A percentile compares a stretch with the other conserved stretches of the same genome.
Conservation (phyloP, 2,888 invertebrate species). For the Notodonta dromedarius region DNA sequence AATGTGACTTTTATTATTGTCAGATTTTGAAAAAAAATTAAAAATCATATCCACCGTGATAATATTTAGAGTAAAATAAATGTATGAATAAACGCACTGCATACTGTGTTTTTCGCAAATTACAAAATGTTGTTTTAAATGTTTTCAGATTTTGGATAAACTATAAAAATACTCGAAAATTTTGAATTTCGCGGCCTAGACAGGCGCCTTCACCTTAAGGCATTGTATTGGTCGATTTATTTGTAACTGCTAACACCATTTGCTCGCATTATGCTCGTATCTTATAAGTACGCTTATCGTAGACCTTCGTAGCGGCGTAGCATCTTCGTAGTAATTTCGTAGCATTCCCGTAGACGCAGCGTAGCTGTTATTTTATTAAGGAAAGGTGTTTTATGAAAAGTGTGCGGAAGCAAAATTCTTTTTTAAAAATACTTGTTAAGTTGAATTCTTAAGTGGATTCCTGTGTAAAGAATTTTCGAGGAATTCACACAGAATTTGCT, state of each 20-base stretch:
- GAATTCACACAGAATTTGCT: not conserved
- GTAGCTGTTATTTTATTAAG: conserved; percentile 21
- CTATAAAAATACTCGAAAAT: too few species aligned
- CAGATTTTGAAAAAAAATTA: too few species aligned
- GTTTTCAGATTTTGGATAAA: too few species aligned
- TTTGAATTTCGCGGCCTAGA: too few species aligned
- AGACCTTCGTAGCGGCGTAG: conserved; percentile 1
- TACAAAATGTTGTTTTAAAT: too few species aligned
- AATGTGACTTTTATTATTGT: too few species aligned
- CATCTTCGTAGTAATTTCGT: conserved; percentile 4
- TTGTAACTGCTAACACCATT: not conserved
- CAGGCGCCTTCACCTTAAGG: too few species aligned
- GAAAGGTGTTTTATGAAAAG: conserved; percentile 18
- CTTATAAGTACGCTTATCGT: not conserved
- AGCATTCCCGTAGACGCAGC: conserved; percentile 11
- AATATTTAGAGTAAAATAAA: too few species aligned
- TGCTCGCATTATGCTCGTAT: not conserved
- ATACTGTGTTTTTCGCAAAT: too few species aligned
- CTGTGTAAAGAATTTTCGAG: conserved; percentile 1
- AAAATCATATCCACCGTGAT: too few species aligned
- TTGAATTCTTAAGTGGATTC: conserved; percentile 15
- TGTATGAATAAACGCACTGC: too few species aligned
- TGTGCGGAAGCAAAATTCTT: conserved; percentile 13
- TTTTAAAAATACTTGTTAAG: conserved; percentile 6
- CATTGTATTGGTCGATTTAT: not conserved